Percentiles rank a stretch among this genome's conserved stretches.
Evolutionary conservation across 2,888 invertebrate genomes (phyloP).

Genomic region (Octonoba sinensis): DNA sequence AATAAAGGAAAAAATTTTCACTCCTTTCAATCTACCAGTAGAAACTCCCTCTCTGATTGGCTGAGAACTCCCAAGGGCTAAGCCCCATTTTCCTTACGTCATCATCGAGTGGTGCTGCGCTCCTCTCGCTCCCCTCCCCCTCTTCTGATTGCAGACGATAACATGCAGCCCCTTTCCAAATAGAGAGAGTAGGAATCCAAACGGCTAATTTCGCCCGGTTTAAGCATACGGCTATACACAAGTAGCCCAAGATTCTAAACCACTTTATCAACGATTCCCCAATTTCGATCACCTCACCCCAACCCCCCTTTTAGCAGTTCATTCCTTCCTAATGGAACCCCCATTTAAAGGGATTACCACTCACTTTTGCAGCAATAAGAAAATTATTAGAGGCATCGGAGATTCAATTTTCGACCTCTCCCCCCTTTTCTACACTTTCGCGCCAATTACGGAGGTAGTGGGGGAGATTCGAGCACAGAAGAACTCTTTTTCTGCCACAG

Average conservation of each 20-base stretch:
- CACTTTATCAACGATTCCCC: neutral
- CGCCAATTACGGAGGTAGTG: constrained; percentile 27
- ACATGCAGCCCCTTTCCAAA: constrained; percentile 1
- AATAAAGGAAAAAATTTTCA: too few relatives aligned
- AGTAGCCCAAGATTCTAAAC: neutral
- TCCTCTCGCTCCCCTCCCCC: too few relatives aligned
- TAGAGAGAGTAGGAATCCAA: constrained; percentile 30
- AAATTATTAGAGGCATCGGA: too few relatives aligned
- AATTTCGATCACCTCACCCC: neutral
- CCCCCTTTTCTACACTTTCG: constrained; percentile 1
- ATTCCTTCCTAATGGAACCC: too few relatives aligned
- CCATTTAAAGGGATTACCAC: too few relatives aligned
- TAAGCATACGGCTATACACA: neutral
- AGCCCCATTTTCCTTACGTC: too few relatives aligned
- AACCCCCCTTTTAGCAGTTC: neutral
- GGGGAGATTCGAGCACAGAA: neutral
- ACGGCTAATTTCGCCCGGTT: constrained; percentile 28
- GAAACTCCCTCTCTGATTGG: too few relatives aligned
- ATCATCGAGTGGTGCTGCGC: too few relatives aligned
- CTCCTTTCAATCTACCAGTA: too few relatives aligned
- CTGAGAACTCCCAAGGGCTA: too few relatives aligned
- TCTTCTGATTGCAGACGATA: too few relatives aligned
- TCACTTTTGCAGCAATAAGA: too few relatives aligned
- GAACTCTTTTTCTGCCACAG: constrained; percentile 27
- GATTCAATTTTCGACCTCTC: constrained; percentile 37